Conservation (phyloP, 2,888 invertebrate species). For the Acleris holmiana region DNA sequence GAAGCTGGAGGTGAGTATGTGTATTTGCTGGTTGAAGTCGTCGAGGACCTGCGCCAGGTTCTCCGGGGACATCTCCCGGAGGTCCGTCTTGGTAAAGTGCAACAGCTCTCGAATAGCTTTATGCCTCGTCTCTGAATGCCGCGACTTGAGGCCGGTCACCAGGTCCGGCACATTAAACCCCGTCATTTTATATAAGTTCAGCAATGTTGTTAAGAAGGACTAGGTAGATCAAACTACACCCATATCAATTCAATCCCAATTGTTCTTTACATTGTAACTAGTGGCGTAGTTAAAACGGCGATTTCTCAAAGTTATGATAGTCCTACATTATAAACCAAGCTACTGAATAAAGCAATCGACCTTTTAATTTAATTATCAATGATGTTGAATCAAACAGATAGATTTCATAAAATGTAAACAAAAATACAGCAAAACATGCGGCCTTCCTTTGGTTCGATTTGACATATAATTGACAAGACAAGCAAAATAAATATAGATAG, state of each 20-base stretch:
- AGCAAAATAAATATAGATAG: background rate
- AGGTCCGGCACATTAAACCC: constrained; percentile 87
- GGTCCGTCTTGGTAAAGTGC: constrained; percentile 94
- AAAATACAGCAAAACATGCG: constrained; percentile 60
- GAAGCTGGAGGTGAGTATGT: constrained; percentile 95
- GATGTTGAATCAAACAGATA: constrained; percentile 29
- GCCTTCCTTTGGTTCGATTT: constrained; percentile 55
- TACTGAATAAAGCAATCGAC: background rate
- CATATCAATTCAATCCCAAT: too few relatives aligned
- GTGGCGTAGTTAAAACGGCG: background rate
- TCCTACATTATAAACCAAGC: background rate
- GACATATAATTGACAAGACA: constrained; percentile 8
- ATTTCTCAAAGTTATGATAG: background rate
- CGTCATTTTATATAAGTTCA: constrained; percentile 51
- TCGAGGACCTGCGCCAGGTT: constrained; percentile 94
- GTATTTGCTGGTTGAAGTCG: constrained; percentile 97
- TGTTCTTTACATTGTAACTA: constrained; percentile 5
- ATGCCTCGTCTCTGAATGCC: constrained; percentile 92
- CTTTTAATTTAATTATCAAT: background rate
- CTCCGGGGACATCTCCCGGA: constrained; percentile 94
- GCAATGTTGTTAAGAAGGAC: constrained; percentile 3
- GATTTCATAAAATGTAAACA: constrained; percentile 58
- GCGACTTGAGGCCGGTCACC: constrained; percentile 93
- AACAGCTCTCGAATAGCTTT: constrained; percentile 95
- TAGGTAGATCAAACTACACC: background rate